phyloP scores from a whole-genome alignment of 2,113 vertebrate genomes.

The Nesogale talazaci region DNA sequence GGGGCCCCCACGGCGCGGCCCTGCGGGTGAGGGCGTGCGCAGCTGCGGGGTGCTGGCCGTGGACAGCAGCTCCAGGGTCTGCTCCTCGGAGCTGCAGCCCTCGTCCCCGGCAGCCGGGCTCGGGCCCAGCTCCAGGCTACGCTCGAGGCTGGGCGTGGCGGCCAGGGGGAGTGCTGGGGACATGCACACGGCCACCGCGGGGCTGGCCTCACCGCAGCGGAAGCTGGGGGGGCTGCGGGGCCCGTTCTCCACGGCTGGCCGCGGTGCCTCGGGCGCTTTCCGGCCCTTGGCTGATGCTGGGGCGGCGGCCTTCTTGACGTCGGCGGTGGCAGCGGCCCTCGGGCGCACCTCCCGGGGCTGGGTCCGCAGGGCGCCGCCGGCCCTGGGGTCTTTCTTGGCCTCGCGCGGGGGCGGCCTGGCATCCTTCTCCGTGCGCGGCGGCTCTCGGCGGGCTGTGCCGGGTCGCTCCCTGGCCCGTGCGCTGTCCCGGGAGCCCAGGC shows the following conservation, averaged over 20 bases:
- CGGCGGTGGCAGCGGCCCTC: accelerated
- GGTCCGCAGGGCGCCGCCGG: neutral
- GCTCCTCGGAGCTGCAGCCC: conserved; percentile 88
- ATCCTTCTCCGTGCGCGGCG: conserved; percentile 84
- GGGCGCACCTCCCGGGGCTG: conserved; percentile 83
- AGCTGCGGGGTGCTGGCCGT: conserved; percentile 85
- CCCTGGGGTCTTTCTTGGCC: conserved; percentile 85
- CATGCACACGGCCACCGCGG: conserved; percentile 72
- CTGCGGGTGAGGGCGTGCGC: conserved; percentile 89
- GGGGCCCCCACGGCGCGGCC: conserved; percentile 52
- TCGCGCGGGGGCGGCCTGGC: conserved; percentile 71
- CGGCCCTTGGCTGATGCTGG: conserved; percentile 6
- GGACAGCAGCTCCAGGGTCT: conserved; percentile 88
- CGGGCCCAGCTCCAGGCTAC: conserved; percentile 87
- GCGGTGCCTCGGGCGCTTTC: conserved; percentile 25
- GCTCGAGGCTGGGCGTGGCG: conserved; percentile 87
- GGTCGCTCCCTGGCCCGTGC: conserved; percentile 78
- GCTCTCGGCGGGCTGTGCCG: conserved; percentile 87
- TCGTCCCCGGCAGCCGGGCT: conserved; percentile 85
- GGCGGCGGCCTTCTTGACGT: conserved; percentile 52
- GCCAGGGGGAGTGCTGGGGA: conserved; percentile 85
- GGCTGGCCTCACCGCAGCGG: conserved; percentile 79
- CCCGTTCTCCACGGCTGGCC: conserved; percentile 20
- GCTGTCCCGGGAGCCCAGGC: conserved; percentile 86
- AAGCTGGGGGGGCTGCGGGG: conserved; percentile 85